These are phyloP conservation scores for Thera obeliscata DNA, from an alignment of 2,888 invertebrate genomes.

Conservation along the genomic window DNA sequence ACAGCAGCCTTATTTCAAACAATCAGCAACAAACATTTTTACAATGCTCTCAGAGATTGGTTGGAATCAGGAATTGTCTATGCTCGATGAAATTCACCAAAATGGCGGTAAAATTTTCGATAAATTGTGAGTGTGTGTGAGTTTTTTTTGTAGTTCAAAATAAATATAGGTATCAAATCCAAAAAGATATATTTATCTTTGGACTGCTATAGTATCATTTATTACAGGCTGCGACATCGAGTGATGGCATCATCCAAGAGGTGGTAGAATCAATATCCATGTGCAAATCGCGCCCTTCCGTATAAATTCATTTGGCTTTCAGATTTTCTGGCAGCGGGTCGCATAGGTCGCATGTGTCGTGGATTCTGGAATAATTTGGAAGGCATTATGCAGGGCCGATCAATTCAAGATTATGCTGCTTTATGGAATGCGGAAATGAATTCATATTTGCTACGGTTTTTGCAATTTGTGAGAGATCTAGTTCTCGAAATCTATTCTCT, in stretches of 20 bases:
- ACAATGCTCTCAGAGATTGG: too few relatives aligned
- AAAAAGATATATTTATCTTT: not conserved
- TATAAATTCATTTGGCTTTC: slow-evolving; percentile 54
- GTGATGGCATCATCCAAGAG: not conserved
- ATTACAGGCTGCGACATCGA: not conserved
- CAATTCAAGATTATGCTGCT: slow-evolving; percentile 9
- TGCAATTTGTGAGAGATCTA: not conserved
- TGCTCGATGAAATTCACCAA: too few relatives aligned
- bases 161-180: not conserved
- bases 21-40: too few relatives aligned
- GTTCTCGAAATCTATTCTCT: not conserved
- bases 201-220: not conserved
- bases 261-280: slow-evolving; percentile 50
- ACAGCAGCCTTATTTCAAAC: too few relatives aligned
- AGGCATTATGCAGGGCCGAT: slow-evolving; percentile 18
- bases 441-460: not conserved
- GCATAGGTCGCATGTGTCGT: slow-evolving; percentile 47
- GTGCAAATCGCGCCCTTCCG: slow-evolving; percentile 58
- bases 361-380: slow-evolving; percentile 45
- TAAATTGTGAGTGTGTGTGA: too few relatives aligned
- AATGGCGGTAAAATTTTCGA: too few relatives aligned
- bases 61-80: too few relatives aligned
- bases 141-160: too few relatives aligned
- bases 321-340: slow-evolving; percentile 40
- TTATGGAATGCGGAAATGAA: not conserved